Evolutionary conservation across 2,113 vertebrate genomes (phyloP).

Genomic region (Acanthochromis polyacanthus): DNA sequence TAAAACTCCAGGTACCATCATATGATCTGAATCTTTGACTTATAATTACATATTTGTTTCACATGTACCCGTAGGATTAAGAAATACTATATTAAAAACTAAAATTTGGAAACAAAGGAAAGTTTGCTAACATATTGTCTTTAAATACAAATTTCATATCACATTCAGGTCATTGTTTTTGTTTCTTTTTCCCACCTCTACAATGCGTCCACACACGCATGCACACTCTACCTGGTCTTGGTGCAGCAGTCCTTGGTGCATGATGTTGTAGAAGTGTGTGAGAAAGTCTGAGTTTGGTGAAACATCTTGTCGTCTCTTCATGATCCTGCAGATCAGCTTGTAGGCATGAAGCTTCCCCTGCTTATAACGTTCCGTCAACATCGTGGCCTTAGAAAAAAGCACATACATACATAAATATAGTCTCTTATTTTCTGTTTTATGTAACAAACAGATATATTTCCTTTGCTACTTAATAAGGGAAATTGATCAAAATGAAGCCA

Average conservation of each 20-base stretch:
- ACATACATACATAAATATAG: neutral
- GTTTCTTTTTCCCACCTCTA: neutral
- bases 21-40: neutral
- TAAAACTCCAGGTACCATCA: neutral
- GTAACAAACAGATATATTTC: neutral
- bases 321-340: constrained; percentile 99
- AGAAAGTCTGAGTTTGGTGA: constrained; percentile 98
- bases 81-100: no score
- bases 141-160: neutral
- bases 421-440: no score
- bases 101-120: no score
- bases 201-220: neutral
- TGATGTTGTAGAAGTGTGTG: constrained; percentile 99
- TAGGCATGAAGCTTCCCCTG: constrained; percentile 99
- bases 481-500: neutral
- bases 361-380: constrained; percentile 97
- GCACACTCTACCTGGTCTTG: constrained; percentile 90
- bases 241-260: constrained; percentile 98
- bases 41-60: no score
- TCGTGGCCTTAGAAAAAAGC: constrained; percentile 90
- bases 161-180: neutral
- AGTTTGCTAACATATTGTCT: neutral
- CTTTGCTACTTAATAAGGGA: no score
- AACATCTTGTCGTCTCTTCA: constrained; percentile 98
- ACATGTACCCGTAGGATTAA: neutral